phyloP scores from a whole-genome alignment of 2,797 vertebrate species.

The Bradypus variegatus region DNA sequence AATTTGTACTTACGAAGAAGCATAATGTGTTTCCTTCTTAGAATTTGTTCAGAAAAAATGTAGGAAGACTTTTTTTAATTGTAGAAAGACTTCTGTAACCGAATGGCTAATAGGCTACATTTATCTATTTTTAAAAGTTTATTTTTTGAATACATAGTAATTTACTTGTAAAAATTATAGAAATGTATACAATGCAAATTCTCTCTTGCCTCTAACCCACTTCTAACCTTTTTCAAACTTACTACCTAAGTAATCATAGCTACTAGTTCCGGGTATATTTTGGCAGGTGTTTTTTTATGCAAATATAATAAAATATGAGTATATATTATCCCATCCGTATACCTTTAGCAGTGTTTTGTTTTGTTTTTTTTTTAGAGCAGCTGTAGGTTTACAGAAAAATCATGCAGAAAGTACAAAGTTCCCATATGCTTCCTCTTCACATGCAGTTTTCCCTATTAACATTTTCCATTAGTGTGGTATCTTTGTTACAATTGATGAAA shows the following conservation, averaged over 20 bases:
- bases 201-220: background rate
- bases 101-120: background rate
- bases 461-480: too few relatives aligned
- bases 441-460: too few relatives aligned
- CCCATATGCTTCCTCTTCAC: too few relatives aligned
- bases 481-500: too few relatives aligned
- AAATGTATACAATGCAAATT: background rate
- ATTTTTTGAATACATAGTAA: background rate
- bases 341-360: background rate
- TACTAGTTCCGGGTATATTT: background rate
- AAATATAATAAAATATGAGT: background rate
- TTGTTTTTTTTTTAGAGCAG: too few relatives aligned
- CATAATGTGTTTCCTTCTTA: background rate
- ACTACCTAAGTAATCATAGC: background rate
- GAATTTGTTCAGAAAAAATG: background rate
- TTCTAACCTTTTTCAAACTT: background rate
- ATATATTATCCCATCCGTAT: background rate
- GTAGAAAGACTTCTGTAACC: background rate
- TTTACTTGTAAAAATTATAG: background rate
- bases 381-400: too few relatives aligned
- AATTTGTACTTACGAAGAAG: conserved; percentile 5
- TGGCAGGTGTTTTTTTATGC: background rate
- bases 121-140: background rate
- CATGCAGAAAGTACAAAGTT: too few relatives aligned
- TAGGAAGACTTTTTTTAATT: background rate